phyloP scores from a whole-genome alignment of 2,797 vertebrate genomes.

The Anguilla obscura region DNA sequence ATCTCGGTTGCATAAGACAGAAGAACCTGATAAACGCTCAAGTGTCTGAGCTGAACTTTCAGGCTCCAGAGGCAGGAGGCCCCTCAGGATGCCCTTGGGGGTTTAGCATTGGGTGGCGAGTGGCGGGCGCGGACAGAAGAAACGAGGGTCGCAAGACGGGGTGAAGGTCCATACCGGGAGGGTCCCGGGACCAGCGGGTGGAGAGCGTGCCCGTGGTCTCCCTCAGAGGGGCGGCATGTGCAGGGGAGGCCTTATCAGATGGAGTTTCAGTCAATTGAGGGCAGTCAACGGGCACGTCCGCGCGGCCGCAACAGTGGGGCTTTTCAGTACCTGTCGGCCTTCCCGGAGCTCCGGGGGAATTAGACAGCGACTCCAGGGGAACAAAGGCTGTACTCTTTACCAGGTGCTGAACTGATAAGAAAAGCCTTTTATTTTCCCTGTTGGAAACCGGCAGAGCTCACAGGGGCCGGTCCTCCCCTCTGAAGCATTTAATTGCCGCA shows the following conservation, averaged over 20 bases:
- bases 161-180: not conserved
- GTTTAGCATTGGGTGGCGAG: not conserved
- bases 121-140: not conserved
- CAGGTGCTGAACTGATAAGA: slow-evolving; percentile 41
- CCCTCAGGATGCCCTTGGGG: not conserved
- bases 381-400: slow-evolving; percentile 40
- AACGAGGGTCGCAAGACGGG: not conserved
- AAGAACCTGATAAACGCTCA: not conserved
- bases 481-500: slow-evolving; percentile 25
- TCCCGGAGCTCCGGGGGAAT: slow-evolving; percentile 35
- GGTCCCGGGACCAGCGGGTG: not conserved
- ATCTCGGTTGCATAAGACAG: slow-evolving; percentile 2
- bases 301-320: slow-evolving; percentile 20
- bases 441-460: slow-evolving; percentile 17
- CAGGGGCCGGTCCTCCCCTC: not conserved
- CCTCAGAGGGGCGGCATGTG: slow-evolving; percentile 24
- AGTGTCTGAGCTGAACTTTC: not conserved
- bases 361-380: slow-evolving; percentile 21
- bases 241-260: slow-evolving; percentile 38
- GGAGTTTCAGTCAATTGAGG: slow-evolving; percentile 35
- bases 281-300: slow-evolving; percentile 37
- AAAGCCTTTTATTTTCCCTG: slow-evolving; percentile 33
- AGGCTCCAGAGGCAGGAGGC: not conserved
- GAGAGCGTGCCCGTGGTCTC: slow-evolving; percentile 29
- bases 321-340: slow-evolving; percentile 35